Base-by-base conservation (phyloP, 2,888 invertebrate species). In the Bugula neritina region DNA sequence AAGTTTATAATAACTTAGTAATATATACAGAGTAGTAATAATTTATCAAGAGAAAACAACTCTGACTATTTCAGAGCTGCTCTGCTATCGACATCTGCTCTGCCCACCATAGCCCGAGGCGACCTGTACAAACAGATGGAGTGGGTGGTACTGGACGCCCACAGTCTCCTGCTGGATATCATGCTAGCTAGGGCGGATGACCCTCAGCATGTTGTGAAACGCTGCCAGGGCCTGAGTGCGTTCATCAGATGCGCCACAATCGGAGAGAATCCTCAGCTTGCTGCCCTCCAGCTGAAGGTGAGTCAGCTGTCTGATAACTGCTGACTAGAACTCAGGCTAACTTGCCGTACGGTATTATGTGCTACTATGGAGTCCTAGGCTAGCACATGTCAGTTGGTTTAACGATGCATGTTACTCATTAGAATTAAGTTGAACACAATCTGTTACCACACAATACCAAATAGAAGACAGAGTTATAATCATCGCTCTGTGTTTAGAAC, bases 61-160 rank as follows among this genome's bases (percentile, higher is more conserved):
- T n/a, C n/a, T n/a, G n/a, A n/a, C n/a, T n/a, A n/a, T n/a, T 76
- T 5, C 75, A 82, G 82, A 35, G 80, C 82, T 57, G 80, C 80
- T 0, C 75, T 82, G 35, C 72, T 83, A 69, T 79, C 82, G 1
- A 74, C 78, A 0, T 79, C 79, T 72, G 77, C 78, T 54, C 74
- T 83, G 72, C 79, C 82, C 1, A 77, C 74, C 5, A 74, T 81
- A 0, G 74, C 77, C 34, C 76, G 79, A n/a, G 82, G 82, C 17
- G 81, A 82, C 73, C 77, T 78, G 71, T 82, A 82, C 75, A 77
- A 80, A 74, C 82, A 82, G 73, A 73, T 82, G 35, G 82, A 82
- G 75, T 82, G 82, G 82, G 80, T 83, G 2, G 74, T 83, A 71
- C 75, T 83, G 31, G 82, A 82, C 58, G 80, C 81, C 17, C 83